A percentile compares a stretch with the other conserved stretches of the same genome.
Evolutionary conservation across 2,113 vertebrate species (phyloP).

Genomic region (Dicentrarchus labrax): DNA sequence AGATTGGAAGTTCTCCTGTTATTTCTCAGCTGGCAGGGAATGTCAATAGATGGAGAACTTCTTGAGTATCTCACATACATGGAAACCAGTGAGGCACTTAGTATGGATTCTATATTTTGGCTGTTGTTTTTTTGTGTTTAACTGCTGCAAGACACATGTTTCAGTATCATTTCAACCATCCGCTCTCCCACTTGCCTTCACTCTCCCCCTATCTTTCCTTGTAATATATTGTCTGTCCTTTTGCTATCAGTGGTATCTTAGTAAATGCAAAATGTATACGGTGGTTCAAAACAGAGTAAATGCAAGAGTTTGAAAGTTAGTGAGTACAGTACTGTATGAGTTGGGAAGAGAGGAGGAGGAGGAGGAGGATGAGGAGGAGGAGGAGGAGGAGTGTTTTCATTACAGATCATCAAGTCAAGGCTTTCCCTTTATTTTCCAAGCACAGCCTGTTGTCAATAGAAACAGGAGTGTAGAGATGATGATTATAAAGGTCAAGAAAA

Average conservation of each 20-base stretch:
- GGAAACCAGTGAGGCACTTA: neutral
- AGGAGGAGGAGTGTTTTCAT: slow-evolving; percentile 48
- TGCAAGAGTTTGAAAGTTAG: neutral
- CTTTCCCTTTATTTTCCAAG: slow-evolving; percentile 36
- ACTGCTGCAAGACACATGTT: slow-evolving; percentile 15
- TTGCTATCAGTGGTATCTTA: neutral
- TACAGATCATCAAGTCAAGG: slow-evolving; percentile 57
- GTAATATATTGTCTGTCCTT: slow-evolving; percentile 10
- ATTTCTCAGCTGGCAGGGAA: neutral
- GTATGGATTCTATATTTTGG: slow-evolving; percentile 19
- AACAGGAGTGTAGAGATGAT: slow-evolving; percentile 52
- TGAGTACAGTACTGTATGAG: neutral
- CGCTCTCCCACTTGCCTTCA: slow-evolving; percentile 15
- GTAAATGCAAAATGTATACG: neutral
- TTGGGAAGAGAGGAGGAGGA: slow-evolving; percentile 5
- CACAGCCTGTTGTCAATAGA: slow-evolving; percentile 61
- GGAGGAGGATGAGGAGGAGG: neutral
- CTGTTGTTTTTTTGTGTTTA: slow-evolving; percentile 29
- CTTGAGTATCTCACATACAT: slow-evolving; percentile 11
- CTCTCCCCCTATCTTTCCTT: neutral
- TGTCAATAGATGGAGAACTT: slow-evolving; percentile 8
- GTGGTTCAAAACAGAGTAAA: slow-evolving; percentile 19
- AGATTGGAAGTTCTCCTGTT: slow-evolving; percentile 24
- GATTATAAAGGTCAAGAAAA: slow-evolving; percentile 53
- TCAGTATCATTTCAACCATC: slow-evolving; percentile 9